A percentile compares a stretch with the other conserved stretches of the same genome.
These are phyloP conservation scores for Fragum fragum DNA, from an alignment of 2,888 invertebrate species.

Conservation along the genomic window DNA sequence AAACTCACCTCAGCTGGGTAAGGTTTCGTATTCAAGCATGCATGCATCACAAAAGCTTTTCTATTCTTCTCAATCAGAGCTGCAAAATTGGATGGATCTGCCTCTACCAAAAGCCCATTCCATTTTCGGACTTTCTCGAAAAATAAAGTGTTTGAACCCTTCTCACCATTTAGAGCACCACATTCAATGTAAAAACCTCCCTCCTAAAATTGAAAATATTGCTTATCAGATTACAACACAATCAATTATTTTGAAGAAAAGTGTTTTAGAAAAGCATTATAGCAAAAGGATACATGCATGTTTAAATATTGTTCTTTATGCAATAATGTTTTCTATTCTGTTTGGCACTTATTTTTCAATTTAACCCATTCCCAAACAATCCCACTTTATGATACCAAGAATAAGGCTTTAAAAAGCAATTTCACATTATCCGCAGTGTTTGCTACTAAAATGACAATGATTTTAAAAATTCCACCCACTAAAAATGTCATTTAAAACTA, in stretches of 20 bases:
- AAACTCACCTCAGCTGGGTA: constrained; percentile 65
- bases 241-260: not conserved
- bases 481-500: no score
- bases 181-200: constrained; percentile 92
- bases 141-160: constrained; percentile 91
- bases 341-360: no score
- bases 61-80: constrained; percentile 89
- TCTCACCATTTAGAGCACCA: constrained; percentile 89
- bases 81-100: constrained; percentile 93
- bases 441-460: no score
- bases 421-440: no score
- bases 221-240: not conserved
- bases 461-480: no score
- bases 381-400: no score
- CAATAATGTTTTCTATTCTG: not conserved
- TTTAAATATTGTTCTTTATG: not conserved
- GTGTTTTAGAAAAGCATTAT: not conserved
- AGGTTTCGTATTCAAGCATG: constrained; percentile 91
- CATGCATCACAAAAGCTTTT: constrained; percentile 90
- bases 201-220: constrained; percentile 62
- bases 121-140: constrained; percentile 91
- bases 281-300: not conserved
- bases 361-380: no score
- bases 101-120: constrained; percentile 92
- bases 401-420: no score